Evolutionary conservation across 2,797 vertebrate species (phyloP).

Genomic region (Cuculus canorus): DNA sequence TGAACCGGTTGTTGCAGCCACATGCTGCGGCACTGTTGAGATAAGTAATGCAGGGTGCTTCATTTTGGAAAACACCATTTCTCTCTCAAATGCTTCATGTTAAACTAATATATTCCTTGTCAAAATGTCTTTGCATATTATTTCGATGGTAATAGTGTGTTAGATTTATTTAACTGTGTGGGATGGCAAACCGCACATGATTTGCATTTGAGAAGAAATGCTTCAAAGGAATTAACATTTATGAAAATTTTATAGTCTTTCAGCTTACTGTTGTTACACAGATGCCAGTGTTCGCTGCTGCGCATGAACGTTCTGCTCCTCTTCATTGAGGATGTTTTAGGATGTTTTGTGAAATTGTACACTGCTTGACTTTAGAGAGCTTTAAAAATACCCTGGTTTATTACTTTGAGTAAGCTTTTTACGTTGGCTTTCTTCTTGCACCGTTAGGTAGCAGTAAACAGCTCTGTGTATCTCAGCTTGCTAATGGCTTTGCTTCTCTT

Average conservation of each 20-base stretch:
- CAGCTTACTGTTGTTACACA: conserved; percentile 32
- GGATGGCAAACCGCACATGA: conserved; percentile 2
- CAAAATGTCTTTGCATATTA: conserved; percentile 55
- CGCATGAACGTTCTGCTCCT: not conserved
- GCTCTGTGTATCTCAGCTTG: not conserved
- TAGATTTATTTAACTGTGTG: conserved; percentile 38
- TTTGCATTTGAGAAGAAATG: conserved; percentile 68
- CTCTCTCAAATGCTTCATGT: not conserved
- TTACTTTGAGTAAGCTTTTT: not conserved
- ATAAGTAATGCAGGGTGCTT: not conserved
- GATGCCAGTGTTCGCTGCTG: not conserved
- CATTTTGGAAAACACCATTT: not conserved
- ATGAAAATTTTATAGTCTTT: conserved; percentile 51
- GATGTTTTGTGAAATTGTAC: not conserved
- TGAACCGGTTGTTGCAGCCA: not conserved
- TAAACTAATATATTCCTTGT: conserved; percentile 43
- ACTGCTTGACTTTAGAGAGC: not conserved
- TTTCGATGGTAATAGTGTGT: conserved; percentile 41
- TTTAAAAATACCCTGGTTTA: not conserved
- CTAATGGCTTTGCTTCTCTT: not conserved
- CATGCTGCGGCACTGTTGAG: not conserved
- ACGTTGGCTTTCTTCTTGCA: not conserved
- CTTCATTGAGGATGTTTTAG: not conserved
- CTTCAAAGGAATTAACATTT: conserved; percentile 63
- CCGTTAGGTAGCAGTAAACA: not conserved